A percentile compares a stretch with the other conserved stretches of the same genome.
These are phyloP conservation scores for Drosophila helvetica DNA, from an alignment of 2,888 invertebrate genomes.

Conservation along the genomic window DNA sequence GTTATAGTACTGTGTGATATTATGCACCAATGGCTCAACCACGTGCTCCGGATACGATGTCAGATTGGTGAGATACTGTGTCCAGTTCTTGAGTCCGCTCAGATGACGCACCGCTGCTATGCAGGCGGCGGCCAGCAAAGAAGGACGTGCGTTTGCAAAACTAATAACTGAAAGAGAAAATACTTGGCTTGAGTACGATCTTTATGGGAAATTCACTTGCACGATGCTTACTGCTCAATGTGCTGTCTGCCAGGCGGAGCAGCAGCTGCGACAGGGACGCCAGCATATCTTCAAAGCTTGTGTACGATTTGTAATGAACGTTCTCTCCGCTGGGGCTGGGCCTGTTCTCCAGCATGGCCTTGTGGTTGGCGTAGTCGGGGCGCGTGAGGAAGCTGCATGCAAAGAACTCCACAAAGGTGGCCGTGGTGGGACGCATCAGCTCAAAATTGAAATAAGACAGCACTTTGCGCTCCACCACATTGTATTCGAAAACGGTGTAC, in stretches of 20 bases:
- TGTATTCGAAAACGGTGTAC: constrained; percentile 84
- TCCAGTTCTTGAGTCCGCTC: constrained; percentile 84
- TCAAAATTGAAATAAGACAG: constrained; percentile 86
- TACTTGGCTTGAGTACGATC: not conserved
- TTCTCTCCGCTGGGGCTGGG: not conserved
- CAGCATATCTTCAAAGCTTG: constrained; percentile 74
- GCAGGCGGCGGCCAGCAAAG: constrained; percentile 85
- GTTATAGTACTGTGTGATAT: constrained; percentile 67
- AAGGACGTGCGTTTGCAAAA: constrained; percentile 84
- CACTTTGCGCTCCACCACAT: constrained; percentile 85
- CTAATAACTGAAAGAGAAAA: constrained; percentile 83
- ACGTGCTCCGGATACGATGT: constrained; percentile 81
- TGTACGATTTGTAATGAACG: constrained; percentile 8
- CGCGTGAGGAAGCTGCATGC: constrained; percentile 83
- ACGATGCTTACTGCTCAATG: constrained; percentile 83
- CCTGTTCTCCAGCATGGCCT: constrained; percentile 16
- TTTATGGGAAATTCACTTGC: not conserved
- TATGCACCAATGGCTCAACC: constrained; percentile 76
- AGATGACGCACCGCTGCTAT: constrained; percentile 84
- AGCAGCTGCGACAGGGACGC: constrained; percentile 65
- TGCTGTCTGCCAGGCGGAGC: constrained; percentile 83
- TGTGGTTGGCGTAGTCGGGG: constrained; percentile 81
- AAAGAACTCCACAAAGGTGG: constrained; percentile 87
- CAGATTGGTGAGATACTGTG: constrained; percentile 82
- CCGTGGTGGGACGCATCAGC: constrained; percentile 86